Evolutionary conservation across 2,888 invertebrate genomes (phyloP).

Genomic region (Erebia epiphron): DNA sequence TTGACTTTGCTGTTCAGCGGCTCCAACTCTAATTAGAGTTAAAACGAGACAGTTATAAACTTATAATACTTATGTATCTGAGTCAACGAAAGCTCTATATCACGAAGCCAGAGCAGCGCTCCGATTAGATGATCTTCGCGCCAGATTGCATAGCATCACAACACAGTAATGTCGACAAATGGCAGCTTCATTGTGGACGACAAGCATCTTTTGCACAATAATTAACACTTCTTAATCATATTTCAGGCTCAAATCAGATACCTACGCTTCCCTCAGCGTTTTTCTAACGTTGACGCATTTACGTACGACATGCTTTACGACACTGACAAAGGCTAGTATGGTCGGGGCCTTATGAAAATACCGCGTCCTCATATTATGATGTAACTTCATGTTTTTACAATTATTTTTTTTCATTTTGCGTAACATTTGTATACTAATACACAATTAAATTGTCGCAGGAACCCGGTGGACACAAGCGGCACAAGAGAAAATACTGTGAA

Average conservation of each 20-base stretch:
- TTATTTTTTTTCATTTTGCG: not conserved
- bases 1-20: too few species aligned
- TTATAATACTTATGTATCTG: too few species aligned
- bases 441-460: too few species aligned
- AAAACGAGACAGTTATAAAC: too few species aligned
- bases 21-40: too few species aligned
- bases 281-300: not conserved
- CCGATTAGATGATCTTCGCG: not conserved
- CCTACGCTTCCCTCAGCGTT: not conserved
- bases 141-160: not conserved
- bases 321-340: not conserved
- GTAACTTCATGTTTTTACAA: not conserved
- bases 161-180: not conserved
- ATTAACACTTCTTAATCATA: not conserved
- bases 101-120: not conserved
- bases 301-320: not conserved
- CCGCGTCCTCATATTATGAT: not conserved
- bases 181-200: not conserved
- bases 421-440: not conserved
- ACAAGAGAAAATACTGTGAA: too few species aligned
- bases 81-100: too few species aligned
- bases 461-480: too few species aligned
- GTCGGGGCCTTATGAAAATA: not conserved
- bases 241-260: not conserved
- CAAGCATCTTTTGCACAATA: slow-evolving; percentile 5